Base-by-base conservation (phyloP, 2,113 vertebrate species). In the Eulemur rufifrons region DNA sequence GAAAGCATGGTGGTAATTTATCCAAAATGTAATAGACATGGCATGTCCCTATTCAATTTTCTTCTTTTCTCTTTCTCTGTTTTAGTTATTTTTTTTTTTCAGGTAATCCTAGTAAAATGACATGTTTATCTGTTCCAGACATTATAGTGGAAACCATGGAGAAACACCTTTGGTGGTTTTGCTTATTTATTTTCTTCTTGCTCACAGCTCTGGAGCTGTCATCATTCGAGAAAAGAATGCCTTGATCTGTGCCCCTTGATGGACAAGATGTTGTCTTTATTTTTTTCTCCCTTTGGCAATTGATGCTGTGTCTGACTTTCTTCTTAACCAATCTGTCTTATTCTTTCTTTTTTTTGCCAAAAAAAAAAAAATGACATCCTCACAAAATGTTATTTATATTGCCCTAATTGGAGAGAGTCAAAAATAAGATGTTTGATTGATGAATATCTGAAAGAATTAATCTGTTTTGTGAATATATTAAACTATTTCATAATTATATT, bases 121-220 rank as follows among this genome's bases (percentile, higher is more conserved):
- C 52, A 74, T 10, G 2, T 61, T 96, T 97, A 83, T 96, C 81
- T 92, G 8, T 45, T 64, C 69, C 83, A 78, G 71, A 83, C 59
- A 80, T 86, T 45, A 11, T 11, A 20, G 23, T 39, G 11, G 68
- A 85, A 96, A 88, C 17, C 27, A 5, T n/a, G 9, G 23, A 50
- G 4, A 95, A 95, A 37, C 47, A 90, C 37, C 25, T 61, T 63
- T 25, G 14, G 59, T 95, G 92, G n/a, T 85, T 86, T 77, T 97
- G 32, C 4, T 97, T 92, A 84, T 97, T 98, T 97, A 83, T 98
- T 97, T 98, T 89, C 78, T 90, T 17, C 20, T n/a, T 94, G 42
- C 84, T 50, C 92, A 77, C 66, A 73, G 37, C 42, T 45, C 37
- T 86, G 74, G 80, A 81, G 34, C 14, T 87, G 45, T 77, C 76